Base-by-base conservation (phyloP, 2,113 vertebrate species). In the Ceyx cyanopectus region DNA sequence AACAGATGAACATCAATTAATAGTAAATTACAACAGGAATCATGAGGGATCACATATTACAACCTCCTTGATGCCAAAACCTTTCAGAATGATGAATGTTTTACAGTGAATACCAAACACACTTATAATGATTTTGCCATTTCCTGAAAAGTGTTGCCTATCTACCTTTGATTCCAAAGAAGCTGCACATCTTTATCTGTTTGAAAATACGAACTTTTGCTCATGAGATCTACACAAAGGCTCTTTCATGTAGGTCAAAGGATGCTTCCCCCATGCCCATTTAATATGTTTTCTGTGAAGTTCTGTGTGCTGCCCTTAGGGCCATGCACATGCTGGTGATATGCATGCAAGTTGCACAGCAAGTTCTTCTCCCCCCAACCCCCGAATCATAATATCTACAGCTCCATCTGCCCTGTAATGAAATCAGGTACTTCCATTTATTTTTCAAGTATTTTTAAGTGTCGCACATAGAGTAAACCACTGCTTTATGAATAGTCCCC, bases 231-330 rank as follows among this genome's bases (percentile, higher is more conserved):
- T 85, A 96, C 90, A 97, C 97, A 98, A 98, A 98, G 95, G 73
- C 91, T 93, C 96, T 97, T 98, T 98, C 81, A 98, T 97, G 94
- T 96, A 93, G 97, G 97, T 98, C 97, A 97, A 97, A 97, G 94
- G 96, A 97, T 97, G 85, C 81, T 97, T 97, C 95, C 95, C 96
- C 94, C 87, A 96, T 97, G 96, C 81, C 97, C 98, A 97, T 97
- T 97, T 98, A 97, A 97, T 97, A 97, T 96, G 98, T 98, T 97
- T 97, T 93, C 97, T 98, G 97, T 98, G 97, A 98, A 97, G 98
- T 97, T 97, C 93, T 93, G 67, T 93, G 65, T 97, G 97, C 91
- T 97, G 97, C 98, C 98, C 97, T 97, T 92, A 97, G 97, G 97
- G 97, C 96, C 97, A 94, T 48, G 77, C 96, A 93, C 97, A 97